Evolutionary conservation across 2,797 vertebrate genomes (phyloP).

Genomic region (Myotis daubentonii): DNA sequence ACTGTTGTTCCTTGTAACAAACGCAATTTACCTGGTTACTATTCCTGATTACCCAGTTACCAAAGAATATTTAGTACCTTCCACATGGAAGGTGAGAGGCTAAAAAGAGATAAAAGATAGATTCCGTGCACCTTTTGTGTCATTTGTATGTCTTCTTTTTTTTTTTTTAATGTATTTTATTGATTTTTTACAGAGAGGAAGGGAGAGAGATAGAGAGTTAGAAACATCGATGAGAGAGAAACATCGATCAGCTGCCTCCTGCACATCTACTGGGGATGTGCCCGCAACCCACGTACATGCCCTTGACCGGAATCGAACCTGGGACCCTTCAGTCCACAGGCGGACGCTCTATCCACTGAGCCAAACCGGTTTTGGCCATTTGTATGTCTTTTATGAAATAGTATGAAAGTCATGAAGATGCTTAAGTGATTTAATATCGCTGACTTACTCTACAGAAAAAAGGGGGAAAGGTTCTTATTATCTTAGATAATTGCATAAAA

Average conservation of each 20-base stretch:
- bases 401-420: background rate
- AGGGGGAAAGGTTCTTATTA: background rate
- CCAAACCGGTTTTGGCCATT: too few relatives aligned
- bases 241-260: too few relatives aligned
- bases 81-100: background rate
- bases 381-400: background rate
- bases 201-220: too few relatives aligned
- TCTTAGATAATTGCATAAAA: slow-evolving; percentile 18
- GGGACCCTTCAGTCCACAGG: too few relatives aligned
- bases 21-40: background rate
- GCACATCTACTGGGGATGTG: too few relatives aligned
- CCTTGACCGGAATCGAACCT: too few relatives aligned
- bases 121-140: background rate
- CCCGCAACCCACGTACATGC: too few relatives aligned
- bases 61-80: background rate
- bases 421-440: background rate
- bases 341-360: too few relatives aligned
- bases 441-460: background rate
- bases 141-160: background rate
- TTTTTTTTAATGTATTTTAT: too few relatives aligned
- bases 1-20: background rate
- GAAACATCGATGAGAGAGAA: too few relatives aligned
- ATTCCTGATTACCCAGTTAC: background rate
- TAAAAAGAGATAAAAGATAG: background rate
- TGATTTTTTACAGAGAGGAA: too few relatives aligned